Evolutionary conservation across 2,113 vertebrate species (phyloP).

Genomic region (Rhabdomys dilectus): DNA sequence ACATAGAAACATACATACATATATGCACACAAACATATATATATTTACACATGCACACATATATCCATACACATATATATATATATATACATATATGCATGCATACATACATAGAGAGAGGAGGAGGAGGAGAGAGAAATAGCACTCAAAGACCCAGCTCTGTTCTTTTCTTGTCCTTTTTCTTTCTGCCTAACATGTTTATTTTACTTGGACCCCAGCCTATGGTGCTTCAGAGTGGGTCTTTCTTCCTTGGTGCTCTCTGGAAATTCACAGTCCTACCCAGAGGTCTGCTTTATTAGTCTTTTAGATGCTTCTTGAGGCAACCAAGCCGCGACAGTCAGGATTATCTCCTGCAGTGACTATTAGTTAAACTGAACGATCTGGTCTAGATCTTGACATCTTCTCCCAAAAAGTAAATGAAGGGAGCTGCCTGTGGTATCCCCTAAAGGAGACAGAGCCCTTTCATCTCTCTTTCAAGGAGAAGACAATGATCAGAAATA

Average conservation of each 20-base stretch:
- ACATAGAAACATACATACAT: too few species aligned
- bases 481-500: neutral
- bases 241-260: neutral
- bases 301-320: neutral
- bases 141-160: neutral
- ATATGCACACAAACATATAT: too few species aligned
- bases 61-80: too few species aligned
- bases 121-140: neutral
- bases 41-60: too few species aligned
- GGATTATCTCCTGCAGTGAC: neutral
- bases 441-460: fast-evolving
- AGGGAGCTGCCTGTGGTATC: neutral
- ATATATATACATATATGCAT: too few species aligned
- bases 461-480: neutral
- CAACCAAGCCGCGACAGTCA: neutral
- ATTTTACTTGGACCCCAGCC: neutral
- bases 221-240: neutral
- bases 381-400: too few species aligned
- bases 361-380: neutral
- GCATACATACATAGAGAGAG: too few species aligned
- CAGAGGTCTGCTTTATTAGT: neutral
- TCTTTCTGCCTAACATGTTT: neutral
- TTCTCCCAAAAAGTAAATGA: neutral
- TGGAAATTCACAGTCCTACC: neutral
- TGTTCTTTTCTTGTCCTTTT: neutral